Evolutionary conservation across 2,113 vertebrate species (phyloP), one percentile per base, ranked within the genome.

Genomic region (Microtus ochrogaster): DNA sequence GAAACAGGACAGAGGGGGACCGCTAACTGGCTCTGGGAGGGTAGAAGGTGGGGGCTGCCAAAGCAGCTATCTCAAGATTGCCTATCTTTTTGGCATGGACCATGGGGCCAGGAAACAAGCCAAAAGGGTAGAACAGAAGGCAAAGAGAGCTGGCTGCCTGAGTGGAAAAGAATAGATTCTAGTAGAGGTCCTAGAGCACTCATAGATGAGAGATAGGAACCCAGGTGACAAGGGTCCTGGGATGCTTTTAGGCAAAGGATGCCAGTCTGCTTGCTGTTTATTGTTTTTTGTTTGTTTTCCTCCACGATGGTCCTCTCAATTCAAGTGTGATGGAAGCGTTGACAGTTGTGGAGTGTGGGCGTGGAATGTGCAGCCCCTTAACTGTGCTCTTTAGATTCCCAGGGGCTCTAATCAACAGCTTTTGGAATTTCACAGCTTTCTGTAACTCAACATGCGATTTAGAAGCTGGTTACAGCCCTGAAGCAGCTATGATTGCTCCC

Each of bases 171-270:
- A 36, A 14, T 36, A 61, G 68, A 1, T 65, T 79, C 74, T 19
- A 16, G 65, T 28, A 0, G 49, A 55, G 7, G 47, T 88, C 49
- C 36, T 52, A 28, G 36, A n/a, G 58, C 2, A 3, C 41, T 5
- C 24, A 30, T 47, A 30, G 41, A 9, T 22, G 58, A 44, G 30
- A 36, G 11, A 21, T 26, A 1, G 10, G 26, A 28, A 21, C 17
- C 21, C 8, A n/a, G 61, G 33, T 73, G 17, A 61, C 39, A 4
- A 0, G 17, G 41, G 21, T 61, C 44, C 68, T 30, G 22, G 36
- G 33, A 33, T 79, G n/a, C 30, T 94, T 90, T 92, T 72, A 95
- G 81, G n/a, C 36, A 86, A 89, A 47, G 41, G 52, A 78, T 87
- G 86, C 68, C 61, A 88, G 52, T 76, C 70, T 44, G 66, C 4